These are phyloP conservation scores for Scaptomyza parva DNA, from an alignment of 2,888 invertebrate species.

Conservation along the genomic window DNA sequence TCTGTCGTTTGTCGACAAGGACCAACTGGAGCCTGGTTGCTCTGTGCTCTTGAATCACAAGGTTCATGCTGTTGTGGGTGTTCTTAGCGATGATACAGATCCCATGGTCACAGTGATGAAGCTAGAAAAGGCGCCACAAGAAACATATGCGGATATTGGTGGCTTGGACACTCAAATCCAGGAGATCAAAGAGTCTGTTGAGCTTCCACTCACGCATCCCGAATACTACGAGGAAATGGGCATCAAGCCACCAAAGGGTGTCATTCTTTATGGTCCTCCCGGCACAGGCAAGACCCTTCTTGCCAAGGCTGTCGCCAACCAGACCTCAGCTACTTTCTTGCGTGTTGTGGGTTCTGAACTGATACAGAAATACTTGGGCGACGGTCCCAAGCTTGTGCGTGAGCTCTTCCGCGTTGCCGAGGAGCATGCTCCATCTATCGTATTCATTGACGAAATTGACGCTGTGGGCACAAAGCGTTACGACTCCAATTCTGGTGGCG, in stretches of 20 bases:
- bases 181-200: slow-evolving; percentile 99
- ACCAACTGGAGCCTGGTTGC: slow-evolving; percentile 99
- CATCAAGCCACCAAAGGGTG: slow-evolving; percentile 99
- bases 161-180: slow-evolving; percentile 99
- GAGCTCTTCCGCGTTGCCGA: slow-evolving; percentile 99
- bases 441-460: slow-evolving; percentile 99
- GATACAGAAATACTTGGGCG: slow-evolving; percentile 99
- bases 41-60: slow-evolving; percentile 99
- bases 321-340: slow-evolving; percentile 99
- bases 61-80: slow-evolving; percentile 99
- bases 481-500: slow-evolving; percentile 99
- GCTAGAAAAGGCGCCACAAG: slow-evolving; percentile 99
- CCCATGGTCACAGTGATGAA: slow-evolving; percentile 99
- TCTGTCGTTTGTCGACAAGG: slow-evolving; percentile 99
- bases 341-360: slow-evolving; percentile 99
- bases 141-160: slow-evolving; percentile 99
- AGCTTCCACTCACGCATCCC: slow-evolving; percentile 98
- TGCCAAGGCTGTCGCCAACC: slow-evolving; percentile 99
- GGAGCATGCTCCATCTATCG: slow-evolving; percentile 99
- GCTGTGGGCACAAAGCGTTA: slow-evolving; percentile 99
- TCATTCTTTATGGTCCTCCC: slow-evolving; percentile 98
- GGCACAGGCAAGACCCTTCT: slow-evolving; percentile 99
- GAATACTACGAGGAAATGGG: slow-evolving; percentile 99
- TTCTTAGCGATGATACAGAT: slow-evolving; percentile 99
- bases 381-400: slow-evolving; percentile 98